Base-by-base conservation (phyloP, 2,888 invertebrate species). In the Xestia sexstrigata region DNA sequence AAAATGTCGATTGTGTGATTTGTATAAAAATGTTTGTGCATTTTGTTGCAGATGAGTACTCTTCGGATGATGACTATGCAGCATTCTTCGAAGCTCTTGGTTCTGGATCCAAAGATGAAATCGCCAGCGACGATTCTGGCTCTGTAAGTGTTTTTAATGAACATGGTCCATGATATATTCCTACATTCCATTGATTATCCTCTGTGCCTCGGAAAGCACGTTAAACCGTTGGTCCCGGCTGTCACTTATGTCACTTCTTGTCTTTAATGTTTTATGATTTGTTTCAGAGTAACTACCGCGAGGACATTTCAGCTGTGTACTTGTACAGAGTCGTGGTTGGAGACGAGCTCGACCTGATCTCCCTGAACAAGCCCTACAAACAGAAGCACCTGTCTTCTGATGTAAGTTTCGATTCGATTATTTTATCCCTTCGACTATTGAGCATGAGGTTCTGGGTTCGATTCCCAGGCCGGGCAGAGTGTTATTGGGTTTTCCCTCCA, bases 11-110 rank as follows among this genome's bases (percentile, higher is more conserved):
- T 42, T 42, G 9, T 11, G 42, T 42, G 42, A 42, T 42, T 42
- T 42, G 42, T 42, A 42, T 42, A 9, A 42, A 42, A 42, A 42
- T 42, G 42, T 42, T 42, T 42, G 42, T 42, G 42, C 42, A 42
- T 42, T 42, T 39, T 65, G 17, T 52, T 92, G 0, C 93, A 98
- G 98, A 98, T 92, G 97, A 97, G 73, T 97, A 96, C 87, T 98
- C 98, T 71, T 97, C 97, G 0, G 97, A 97, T 35, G 95, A 94
- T 15, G 98, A 98, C 77, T 96, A 97, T 74, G 96, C 97, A 4
- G 94, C 97, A 69, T 99, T 98, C 97, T 99, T 88, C 47, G 85
- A 88, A 7, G 89, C 88, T 8, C 82, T 99, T 92, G 99, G 99
- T 8, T 98, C 98, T 20, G 98, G 98, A 0, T 97, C 97, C 11